A percentile compares a stretch with the other conserved stretches of the same genome.
Conservation (phyloP, 2,888 invertebrate species). For the Archips crataeganus region DNA sequence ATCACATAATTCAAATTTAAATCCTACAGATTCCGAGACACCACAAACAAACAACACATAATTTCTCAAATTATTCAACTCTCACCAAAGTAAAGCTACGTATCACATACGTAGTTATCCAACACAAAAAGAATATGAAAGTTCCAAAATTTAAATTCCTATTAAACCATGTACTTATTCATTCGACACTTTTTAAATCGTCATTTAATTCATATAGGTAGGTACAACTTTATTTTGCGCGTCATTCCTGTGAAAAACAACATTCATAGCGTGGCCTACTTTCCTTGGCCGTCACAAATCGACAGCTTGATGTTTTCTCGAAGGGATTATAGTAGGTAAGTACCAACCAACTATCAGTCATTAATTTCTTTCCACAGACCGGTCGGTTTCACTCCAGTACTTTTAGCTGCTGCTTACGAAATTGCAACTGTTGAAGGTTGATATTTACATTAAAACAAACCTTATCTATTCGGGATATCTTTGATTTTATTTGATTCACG, state of each 20-base stretch:
- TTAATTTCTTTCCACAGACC: constrained; percentile 49
- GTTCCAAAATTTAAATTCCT: constrained; percentile 12
- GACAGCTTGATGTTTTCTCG: constrained; percentile 51
- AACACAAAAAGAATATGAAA: constrained; percentile 3
- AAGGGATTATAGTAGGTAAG: constrained; percentile 44
- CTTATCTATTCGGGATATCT: constrained; percentile 17
- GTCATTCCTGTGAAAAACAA: constrained; percentile 33
- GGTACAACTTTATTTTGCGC: constrained; percentile 15
- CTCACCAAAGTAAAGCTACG: background rate
- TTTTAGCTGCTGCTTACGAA: constrained; percentile 39
- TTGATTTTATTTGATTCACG: constrained; percentile 14
- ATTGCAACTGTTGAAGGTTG: constrained; percentile 37
- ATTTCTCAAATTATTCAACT: background rate
- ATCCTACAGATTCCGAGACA: background rate
- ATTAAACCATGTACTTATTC: constrained; percentile 7
- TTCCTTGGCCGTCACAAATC: constrained; percentile 53
- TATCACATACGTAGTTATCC: constrained; percentile 1
- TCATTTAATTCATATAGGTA: constrained; percentile 25
- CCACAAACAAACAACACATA: background rate
- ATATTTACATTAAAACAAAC: constrained; percentile 31
- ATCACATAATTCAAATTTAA: constrained; percentile 4
- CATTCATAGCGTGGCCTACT: constrained; percentile 53
- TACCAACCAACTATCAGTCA: constrained; percentile 39
- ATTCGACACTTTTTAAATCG: constrained; percentile 4
- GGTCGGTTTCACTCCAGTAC: constrained; percentile 50